These are phyloP conservation scores for Eupeodes latifasciatus DNA, from an alignment of 2,888 invertebrate genomes.

Conservation along the genomic window DNA sequence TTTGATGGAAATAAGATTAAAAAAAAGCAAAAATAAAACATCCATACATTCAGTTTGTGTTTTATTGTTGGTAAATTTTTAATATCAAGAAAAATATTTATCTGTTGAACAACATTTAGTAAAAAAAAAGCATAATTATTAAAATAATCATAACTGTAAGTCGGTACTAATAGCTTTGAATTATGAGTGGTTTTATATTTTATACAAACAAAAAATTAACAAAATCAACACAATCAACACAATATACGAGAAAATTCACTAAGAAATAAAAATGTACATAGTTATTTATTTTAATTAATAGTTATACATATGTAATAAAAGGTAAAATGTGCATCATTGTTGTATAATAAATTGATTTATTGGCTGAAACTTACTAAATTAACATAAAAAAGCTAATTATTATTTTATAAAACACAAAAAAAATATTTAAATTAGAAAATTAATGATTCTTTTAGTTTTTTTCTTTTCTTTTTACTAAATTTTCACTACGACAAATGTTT, in stretches of 20 bases:
- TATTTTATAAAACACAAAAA: slow-evolving; percentile 29
- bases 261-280: slow-evolving; percentile 31
- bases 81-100: slow-evolving; percentile 67
- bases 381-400: slow-evolving; percentile 15
- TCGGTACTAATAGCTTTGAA: slow-evolving; percentile 18
- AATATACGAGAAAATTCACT: slow-evolving; percentile 43
- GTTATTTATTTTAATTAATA: slow-evolving; percentile 2
- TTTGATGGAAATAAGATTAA: slow-evolving; percentile 57
- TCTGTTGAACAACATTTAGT: slow-evolving; percentile 54
- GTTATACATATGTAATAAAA: slow-evolving; percentile 21
- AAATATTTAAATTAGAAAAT: slow-evolving; percentile 8
- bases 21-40: slow-evolving; percentile 43
- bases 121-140: slow-evolving; percentile 30
- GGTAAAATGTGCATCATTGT: slow-evolving; percentile 55
- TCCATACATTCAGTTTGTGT: slow-evolving; percentile 46
- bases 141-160: slow-evolving; percentile 28
- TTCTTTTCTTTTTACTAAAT: slow-evolving; percentile 63
- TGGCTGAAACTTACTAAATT: slow-evolving; percentile 23
- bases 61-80: slow-evolving; percentile 32
- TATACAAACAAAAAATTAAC: slow-evolving; percentile 49
- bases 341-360: slow-evolving; percentile 35
- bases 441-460: slow-evolving; percentile 34
- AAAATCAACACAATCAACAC: slow-evolving; percentile 60
- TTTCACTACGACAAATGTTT: slow-evolving; percentile 70
- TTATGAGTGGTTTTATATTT: slow-evolving; percentile 30